A percentile compares a stretch with the other conserved stretches of the same genome.
phyloP scores from a whole-genome alignment of 2,113 vertebrate genomes.

The Sitta europaea region DNA sequence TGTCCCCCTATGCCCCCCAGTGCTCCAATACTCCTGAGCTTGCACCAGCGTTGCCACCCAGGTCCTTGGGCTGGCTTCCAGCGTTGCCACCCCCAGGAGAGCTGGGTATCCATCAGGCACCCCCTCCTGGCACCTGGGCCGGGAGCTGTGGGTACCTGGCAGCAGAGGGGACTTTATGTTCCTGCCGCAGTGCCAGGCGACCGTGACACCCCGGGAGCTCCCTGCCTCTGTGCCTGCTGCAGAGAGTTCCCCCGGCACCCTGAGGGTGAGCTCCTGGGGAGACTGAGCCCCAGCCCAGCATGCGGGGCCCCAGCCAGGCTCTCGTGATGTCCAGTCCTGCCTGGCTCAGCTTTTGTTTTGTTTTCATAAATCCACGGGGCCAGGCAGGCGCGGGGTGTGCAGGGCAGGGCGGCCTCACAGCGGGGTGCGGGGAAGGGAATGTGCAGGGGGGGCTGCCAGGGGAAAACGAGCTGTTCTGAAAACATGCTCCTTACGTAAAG shows the following conservation, averaged over 20 bases:
- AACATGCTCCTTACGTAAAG: conserved; percentile 5
- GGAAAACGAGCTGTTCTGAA: background rate
- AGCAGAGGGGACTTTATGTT: background rate
- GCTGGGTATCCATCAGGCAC: accelerated
- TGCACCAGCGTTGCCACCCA: background rate
- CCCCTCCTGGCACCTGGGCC: background rate
- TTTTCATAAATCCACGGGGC: background rate
- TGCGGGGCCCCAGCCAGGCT: background rate
- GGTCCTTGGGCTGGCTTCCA: background rate
- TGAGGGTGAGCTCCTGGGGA: background rate
- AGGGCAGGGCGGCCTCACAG: background rate
- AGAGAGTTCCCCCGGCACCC: background rate
- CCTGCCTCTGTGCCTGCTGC: accelerated
- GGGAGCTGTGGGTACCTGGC: accelerated
- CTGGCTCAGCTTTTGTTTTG: conserved; percentile 42
- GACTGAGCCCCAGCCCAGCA: background rate
- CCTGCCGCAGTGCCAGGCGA: background rate
- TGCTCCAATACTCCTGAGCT: background rate
- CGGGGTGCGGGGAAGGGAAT: background rate
- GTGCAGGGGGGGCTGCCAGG: background rate
- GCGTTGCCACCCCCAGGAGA: background rate
- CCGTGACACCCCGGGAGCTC: background rate
- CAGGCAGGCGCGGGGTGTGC: background rate
- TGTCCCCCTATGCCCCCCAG: background rate
- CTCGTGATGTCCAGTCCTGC: background rate